Base-by-base conservation (phyloP, 2,113 vertebrate species). In the Urocolius indicus region DNA sequence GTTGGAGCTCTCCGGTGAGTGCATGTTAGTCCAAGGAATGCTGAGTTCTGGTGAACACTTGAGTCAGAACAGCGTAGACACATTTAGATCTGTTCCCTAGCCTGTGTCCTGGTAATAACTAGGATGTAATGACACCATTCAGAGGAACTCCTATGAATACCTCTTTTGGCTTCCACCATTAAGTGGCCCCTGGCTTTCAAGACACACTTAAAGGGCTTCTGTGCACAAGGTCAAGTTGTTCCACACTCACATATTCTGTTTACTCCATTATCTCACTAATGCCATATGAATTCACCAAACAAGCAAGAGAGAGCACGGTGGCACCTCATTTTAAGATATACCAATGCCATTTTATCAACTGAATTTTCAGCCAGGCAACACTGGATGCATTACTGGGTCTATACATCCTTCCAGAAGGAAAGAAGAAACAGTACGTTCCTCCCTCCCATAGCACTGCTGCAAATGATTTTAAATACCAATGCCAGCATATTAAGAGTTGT, bases 191-290 rank as follows among this genome's bases (percentile, higher is more conserved):
- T 11, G 19, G 43, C 17, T 69, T 73, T 41, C 65, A 74, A 59
- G 38, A 43, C 24, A 22, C 27, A 19, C 46, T 68, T 22, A 5
- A 29, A 72, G 24, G 49, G 76, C 54, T 66, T 13, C 23, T 32
- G 58, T 32, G 74, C 26, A 30, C 12, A 81, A 78, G 34, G 38
- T 36, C 32, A 57, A 41, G n/a, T 23, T n/a, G 30, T 77, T 43
- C 22, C 30, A 63, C 26, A n/a, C 4, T 6, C 49, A 27, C 10
- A 10, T 6, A 51, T 51, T 59, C 48, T 8, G 3, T 45, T 63
- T 30, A 43, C 19, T 52, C 57, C 3, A 0, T 11, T 30, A 32
- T 3, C 0, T 14, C 51, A n/a, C 46, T 48, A 12, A 6, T 0
- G 2, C 16, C 12, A 27, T 5, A 55, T 2, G 5, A 77, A 74